These are phyloP conservation scores for Tinea trinotella DNA, from an alignment of 2,888 invertebrate genomes.

Conservation along the genomic window DNA sequence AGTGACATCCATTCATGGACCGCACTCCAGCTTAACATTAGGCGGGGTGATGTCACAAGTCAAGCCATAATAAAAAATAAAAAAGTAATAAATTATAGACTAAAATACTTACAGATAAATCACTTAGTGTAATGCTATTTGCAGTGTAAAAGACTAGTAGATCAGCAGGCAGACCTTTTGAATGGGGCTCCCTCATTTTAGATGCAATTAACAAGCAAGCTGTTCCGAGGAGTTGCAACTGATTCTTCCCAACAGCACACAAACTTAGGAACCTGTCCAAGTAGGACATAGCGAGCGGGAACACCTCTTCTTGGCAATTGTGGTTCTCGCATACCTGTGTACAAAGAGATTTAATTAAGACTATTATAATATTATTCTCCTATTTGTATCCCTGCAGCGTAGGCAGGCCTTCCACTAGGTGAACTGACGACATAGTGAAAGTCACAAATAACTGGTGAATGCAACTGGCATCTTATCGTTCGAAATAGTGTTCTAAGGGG, in stretches of 20 bases:
- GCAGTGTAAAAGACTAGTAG: conserved; percentile 94
- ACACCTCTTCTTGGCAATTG: conserved; percentile 93
- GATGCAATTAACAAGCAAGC: conserved; percentile 94
- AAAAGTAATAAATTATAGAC: neutral
- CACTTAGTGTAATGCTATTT: conserved; percentile 88
- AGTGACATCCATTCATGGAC: no score
- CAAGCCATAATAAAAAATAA: no score
- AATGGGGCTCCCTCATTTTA: conserved; percentile 88
- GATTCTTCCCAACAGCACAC: conserved; percentile 85
- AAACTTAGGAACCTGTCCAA: conserved; percentile 93
- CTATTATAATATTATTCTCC: no score
- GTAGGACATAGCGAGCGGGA: conserved; percentile 92
- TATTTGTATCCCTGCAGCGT: no score
- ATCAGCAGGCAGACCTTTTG: conserved; percentile 82
- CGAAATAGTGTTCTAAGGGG: no score
- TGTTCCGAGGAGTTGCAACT: conserved; percentile 93
- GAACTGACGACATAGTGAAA: no score
- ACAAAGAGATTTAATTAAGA: no score
- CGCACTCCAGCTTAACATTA: no score
- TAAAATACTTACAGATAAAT: conserved; percentile 86
- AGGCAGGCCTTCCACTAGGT: no score
- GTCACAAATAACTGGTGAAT: no score
- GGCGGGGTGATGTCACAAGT: no score
- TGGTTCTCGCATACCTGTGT: conserved; percentile 95
- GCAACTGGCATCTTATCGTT: no score